These are phyloP conservation scores for Antedon mediterranea DNA, from an alignment of 53 echinoderm and acorn worm genomes.

Conservation along the genomic window DNA sequence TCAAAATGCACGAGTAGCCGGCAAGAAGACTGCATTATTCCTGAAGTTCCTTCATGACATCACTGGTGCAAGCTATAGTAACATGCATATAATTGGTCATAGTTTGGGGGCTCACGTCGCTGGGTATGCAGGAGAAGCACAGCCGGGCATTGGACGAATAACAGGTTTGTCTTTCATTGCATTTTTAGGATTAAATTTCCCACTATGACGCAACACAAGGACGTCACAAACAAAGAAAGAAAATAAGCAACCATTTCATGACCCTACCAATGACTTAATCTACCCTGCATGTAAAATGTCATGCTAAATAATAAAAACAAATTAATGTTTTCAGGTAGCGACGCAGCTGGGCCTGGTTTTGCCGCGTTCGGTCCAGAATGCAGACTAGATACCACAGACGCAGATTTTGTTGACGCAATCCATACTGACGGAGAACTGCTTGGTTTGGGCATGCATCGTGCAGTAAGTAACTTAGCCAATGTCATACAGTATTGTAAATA, in stretches of 20 bases:
- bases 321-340: constrained; percentile 74
- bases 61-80: constrained; percentile 9
- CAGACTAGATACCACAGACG: constrained; percentile 70
- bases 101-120: constrained; percentile 87
- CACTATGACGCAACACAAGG: no score
- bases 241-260: no score
- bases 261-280: no score
- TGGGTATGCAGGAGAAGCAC: constrained; percentile 60
- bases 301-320: no score
- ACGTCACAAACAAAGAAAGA: no score
- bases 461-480: constrained; percentile 22
- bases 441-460: constrained; percentile 40
- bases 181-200: no score
- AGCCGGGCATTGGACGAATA: constrained; percentile 63
- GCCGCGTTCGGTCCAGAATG: constrained; percentile 44
- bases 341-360: constrained; percentile 77
- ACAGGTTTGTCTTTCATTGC: constrained; percentile 30
- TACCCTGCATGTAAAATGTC: no score
- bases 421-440: constrained; percentile 53
- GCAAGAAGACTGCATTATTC: constrained; percentile 41
- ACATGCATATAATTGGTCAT: constrained; percentile 71
- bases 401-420: constrained; percentile 78
- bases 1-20: constrained; percentile 83
- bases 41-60: constrained; percentile 22
- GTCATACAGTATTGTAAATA: no score